Base-by-base conservation (phyloP, 2,888 invertebrate species). In the Agrotis segetum region DNA sequence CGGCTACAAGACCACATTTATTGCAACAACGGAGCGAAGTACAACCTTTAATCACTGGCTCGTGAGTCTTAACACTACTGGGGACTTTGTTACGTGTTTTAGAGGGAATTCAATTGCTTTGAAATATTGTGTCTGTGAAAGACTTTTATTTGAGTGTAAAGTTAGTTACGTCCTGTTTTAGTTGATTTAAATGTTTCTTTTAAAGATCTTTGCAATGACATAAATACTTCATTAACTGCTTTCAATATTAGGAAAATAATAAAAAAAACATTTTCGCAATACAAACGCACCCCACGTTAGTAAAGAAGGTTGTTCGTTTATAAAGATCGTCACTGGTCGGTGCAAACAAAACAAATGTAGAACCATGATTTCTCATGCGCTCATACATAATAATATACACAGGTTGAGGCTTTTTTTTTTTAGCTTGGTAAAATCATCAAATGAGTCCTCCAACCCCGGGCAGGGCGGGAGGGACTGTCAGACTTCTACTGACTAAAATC, bases 31-130 rank as follows among this genome's bases (percentile, higher is more conserved):
- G 59, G 64, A 73, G 68, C 71, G 53, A 71, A 75, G 86, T 77
- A 84, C 89, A 86, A 88, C 87, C 89, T 88, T 91, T 92, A 91
- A 92, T 92, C 89, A 90, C 88, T 79, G 84, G 87, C 75, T 87
- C 84, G 81, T 72, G 83, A 82, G 83, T 86, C 85, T 88, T 86
- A 88, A 82, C 85, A 78, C 80, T 76, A 74, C 74, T 77, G 63
- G 24, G 46, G 71, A 69, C 34, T 56, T 19, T 47, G 85, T 85
- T 90, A 84, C 88, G 84, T 90, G 71, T 87, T 34, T 17, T 49
- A 17, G 71, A 71, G 29, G 63, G 4, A 67, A 81, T 71, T 78
- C 56, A 60, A 64, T 68, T 65, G n/a, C 50, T 79, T 63, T 60
- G 40, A 66, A 65, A 53, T 50, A 71, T n/a, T 50, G n/a, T 46